Evolutionary conservation across 1,140 invertebrate genomes (phyloP), one percentile per base, ranked within the genome.

Genomic region (Agrypnia vestita): DNA sequence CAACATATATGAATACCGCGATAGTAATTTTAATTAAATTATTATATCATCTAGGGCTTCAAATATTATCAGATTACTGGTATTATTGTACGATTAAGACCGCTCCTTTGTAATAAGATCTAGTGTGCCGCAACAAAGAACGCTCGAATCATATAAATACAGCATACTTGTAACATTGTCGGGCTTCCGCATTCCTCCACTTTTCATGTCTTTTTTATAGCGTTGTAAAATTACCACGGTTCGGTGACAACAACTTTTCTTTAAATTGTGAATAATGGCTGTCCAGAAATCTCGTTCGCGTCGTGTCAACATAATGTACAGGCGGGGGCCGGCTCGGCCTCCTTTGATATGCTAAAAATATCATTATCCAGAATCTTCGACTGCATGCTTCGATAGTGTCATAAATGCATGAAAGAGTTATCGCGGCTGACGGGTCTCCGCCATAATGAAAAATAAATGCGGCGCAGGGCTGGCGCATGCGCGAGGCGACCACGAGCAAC

Each of bases 131-230:
- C 74, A 15, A 76, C 74, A 76, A 76, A 76, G 59, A 35, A 49
- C 56, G 9, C 35, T 75, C 25, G 74, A 76, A 62, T 62, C 46
- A 62, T 76, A 76, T 64, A 64, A 76, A 62, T 62, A 76, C 62
- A 76, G 74, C 74, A 62, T 64, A 35, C 74, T 75, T 76, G 25
- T 64, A 51, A 76, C 56, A 76, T 73, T 76, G 55, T 76, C 76
- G 15, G 49, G 49, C 77, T 78, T 78, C 77, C 77, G 77, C 77
- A 72, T 78, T 78, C 77, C 49, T 49, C 56, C 35, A 35, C 67
- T 78, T 59, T 78, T 78, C 77, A 51, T 78, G 77, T 78, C 72
- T 78, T 73, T 78, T 78, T 78, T 78, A 78, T 78, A 72, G 43
- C 64, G 67, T 72, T 78, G 44, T 78, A 78, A 78, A 78, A 78